A percentile compares a stretch with the other conserved stretches of the same genome.
These are phyloP conservation scores for Cosmia trapezina DNA, from an alignment of 2,888 invertebrate species.

Conservation along the genomic window DNA sequence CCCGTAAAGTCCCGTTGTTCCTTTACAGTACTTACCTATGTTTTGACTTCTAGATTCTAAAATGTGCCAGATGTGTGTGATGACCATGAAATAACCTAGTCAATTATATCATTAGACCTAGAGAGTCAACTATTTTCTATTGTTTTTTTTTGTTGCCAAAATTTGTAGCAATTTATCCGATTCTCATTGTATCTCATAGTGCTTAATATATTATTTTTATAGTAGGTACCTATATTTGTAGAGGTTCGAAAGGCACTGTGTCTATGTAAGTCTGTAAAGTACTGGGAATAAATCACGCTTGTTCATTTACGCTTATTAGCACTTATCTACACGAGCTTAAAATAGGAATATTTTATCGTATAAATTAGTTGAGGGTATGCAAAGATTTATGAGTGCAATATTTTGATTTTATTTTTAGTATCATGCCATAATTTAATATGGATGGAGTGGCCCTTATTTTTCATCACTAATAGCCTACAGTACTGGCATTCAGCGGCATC, in stretches of 20 bases:
- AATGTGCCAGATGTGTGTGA: background rate
- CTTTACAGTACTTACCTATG: background rate
- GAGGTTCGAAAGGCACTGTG: conserved; percentile 27
- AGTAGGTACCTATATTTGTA: conserved; percentile 23
- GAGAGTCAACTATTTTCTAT: background rate
- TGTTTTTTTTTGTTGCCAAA: background rate
- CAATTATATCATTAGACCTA: background rate
- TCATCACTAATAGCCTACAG: background rate
- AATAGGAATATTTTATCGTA: conserved; percentile 57
- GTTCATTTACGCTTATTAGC: conserved; percentile 60
- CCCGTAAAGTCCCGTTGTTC: conserved; percentile 36
- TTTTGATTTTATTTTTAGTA: conserved; percentile 57
- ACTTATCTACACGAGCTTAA: conserved; percentile 47
- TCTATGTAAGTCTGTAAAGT: conserved; percentile 41
- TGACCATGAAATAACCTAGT: background rate
- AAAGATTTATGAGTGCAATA: conserved; percentile 60
- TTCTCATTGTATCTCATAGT: conserved; percentile 12
- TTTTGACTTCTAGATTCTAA: background rate
- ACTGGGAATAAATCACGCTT: conserved; percentile 53
- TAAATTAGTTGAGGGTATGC: conserved; percentile 57
- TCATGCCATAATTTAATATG: conserved; percentile 31
- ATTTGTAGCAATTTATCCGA: background rate
- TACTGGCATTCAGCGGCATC: no score
- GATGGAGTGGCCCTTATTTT: conserved; percentile 14
- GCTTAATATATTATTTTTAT: background rate